These are phyloP conservation scores for Porites cylindrica DNA, from an alignment of 92 coral and sea anemone species.

Conservation along the genomic window DNA sequence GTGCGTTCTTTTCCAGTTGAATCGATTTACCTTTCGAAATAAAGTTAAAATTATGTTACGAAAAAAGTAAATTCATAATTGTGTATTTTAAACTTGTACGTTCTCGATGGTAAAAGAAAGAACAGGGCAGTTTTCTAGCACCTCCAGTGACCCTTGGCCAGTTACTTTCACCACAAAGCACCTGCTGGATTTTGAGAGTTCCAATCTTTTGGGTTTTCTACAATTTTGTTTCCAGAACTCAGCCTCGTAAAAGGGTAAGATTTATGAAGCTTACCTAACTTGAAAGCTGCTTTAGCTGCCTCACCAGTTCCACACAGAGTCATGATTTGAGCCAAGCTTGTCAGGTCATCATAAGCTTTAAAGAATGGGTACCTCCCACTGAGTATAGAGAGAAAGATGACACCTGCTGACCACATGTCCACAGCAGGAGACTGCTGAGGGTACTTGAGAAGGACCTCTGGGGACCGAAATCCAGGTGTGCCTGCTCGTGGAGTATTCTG, in stretches of 20 bases:
- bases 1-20: too few species aligned
- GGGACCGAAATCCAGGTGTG: slow-evolving; percentile 98
- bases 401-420: slow-evolving; percentile 98
- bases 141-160: too few species aligned
- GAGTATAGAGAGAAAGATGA: slow-evolving; percentile 87
- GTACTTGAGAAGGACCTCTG: slow-evolving; percentile 91
- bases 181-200: too few species aligned
- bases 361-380: slow-evolving; percentile 98
- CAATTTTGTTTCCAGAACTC: too few species aligned
- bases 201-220: too few species aligned
- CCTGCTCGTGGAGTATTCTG: slow-evolving; percentile 99
- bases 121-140: too few species aligned
- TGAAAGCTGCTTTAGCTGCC: slow-evolving; percentile 70
- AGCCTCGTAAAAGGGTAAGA: neutral
- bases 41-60: too few species aligned
- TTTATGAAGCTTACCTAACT: slow-evolving; percentile 63
- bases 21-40: too few species aligned
- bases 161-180: too few species aligned
- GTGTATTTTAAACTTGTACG: too few species aligned
- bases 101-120: too few species aligned
- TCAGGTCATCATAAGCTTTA: slow-evolving; percentile 93
- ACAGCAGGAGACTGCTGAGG: slow-evolving; percentile 97
- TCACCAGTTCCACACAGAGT: slow-evolving; percentile 84
- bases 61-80: too few species aligned
- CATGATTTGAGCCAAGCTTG: slow-evolving; percentile 95